Evolutionary conservation across 1,140 invertebrate species (phyloP), one percentile per base, ranked within the genome.

Genomic region (Choristoneura fumiferana): DNA sequence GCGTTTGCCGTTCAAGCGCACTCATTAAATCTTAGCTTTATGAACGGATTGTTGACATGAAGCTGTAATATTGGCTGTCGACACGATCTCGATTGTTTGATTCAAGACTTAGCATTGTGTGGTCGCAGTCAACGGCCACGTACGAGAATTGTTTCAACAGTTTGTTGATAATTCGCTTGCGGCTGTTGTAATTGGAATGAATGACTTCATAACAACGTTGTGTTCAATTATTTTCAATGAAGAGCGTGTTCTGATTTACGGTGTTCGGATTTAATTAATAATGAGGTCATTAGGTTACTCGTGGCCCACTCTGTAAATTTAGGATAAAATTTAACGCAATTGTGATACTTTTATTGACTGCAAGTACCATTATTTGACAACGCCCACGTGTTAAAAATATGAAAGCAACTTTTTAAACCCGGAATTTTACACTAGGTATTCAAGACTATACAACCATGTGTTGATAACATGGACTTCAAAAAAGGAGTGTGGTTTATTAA

Each of bases 11-110:
- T 13, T 0, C 22, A 13, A 29, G 22, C 22, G 17, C 43, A 22
- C 43, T 49, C 43, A 49, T 49, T 49, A 49, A 49, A 49, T 49
- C 43, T 49, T 49, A 33, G 43, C 43, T 49, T 49, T 49, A 49
- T 49, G 43, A 49, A 49, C 22, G 22, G 43, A 49, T n/a, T 13
- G 12, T 29, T 29, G 22, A 29, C 22, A 29, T 29, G n/a, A n/a
- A n/a, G 22, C 22, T 29, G 22, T 29, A 29, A 29, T 29, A 29
- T 29, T 29, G 22, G 22, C 12, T 49, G 43, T 49, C 29, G 22
- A 29, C 17, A 37, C 15, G 39, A 43, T 13, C 6, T 43, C 9
- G 15, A 39, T 39, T 39, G 12, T 39, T 14, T 39, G 9, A 14
- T 39, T 39, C 38, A 12, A 39, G 13, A 8, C 38, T 14, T 12